Percentiles rank a stretch among this genome's conserved stretches.
Evolutionary conservation across 2,888 invertebrate genomes (phyloP).

Genomic region (Lamellibrachia columna): DNA sequence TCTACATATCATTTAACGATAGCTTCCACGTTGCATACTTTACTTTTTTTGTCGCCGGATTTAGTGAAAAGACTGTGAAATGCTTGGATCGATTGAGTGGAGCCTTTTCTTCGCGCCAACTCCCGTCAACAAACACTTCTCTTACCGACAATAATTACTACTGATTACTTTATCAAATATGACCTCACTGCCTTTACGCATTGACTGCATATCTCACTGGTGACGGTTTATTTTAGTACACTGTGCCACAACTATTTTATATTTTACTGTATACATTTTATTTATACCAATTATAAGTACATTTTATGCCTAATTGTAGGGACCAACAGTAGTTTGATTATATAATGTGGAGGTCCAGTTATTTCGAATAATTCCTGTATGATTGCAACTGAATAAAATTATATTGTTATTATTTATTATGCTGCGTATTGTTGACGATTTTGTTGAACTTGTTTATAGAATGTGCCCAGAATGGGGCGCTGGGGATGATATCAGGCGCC

Average conservation of each 20-base stretch:
- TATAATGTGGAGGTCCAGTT: neutral
- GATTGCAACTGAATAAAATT: too few species aligned
- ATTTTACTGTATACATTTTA: too few species aligned
- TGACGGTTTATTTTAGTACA: neutral
- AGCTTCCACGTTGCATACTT: neutral
- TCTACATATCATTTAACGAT: neutral
- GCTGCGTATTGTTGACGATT: neutral
- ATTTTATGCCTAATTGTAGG: too few species aligned
- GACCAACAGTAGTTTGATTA: too few species aligned
- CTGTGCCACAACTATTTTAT: neutral
- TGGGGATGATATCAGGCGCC: conserved; percentile 68
- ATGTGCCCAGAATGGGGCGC: conserved; percentile 42
- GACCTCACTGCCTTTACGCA: neutral
- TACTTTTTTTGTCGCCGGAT: neutral
- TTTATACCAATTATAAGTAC: too few species aligned
- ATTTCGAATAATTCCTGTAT: neutral
- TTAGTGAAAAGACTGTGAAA: neutral
- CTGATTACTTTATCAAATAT: neutral
- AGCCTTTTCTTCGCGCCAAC: neutral
- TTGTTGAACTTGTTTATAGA: conserved; percentile 27
- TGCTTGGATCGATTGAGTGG: neutral
- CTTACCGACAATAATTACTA: neutral
- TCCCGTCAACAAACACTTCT: neutral
- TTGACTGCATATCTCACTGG: neutral
- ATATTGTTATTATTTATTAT: too few species aligned